A percentile compares a stretch with the other conserved stretches of the same genome.
These are phyloP conservation scores for Drosophila dunni DNA, from an alignment of 1,140 invertebrate genomes.

Conservation along the genomic window DNA sequence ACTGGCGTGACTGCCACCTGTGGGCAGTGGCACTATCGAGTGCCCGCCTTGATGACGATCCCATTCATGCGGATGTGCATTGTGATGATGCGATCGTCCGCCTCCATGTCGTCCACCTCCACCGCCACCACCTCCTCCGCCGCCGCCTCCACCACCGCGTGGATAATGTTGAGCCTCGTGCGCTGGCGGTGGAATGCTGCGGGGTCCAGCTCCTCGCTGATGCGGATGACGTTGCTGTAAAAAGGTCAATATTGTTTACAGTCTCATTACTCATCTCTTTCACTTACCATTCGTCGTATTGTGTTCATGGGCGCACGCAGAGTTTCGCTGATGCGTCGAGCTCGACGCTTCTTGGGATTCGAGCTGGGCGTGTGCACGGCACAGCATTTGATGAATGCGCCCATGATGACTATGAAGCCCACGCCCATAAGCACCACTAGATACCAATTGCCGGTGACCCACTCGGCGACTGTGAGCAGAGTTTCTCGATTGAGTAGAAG, in stretches of 20 bases:
- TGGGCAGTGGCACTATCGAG: conserved; percentile 75
- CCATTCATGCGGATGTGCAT: conserved; percentile 75
- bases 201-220: conserved; percentile 85
- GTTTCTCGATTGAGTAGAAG: conserved; percentile 97
- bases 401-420: conserved; percentile 97
- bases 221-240: conserved; percentile 85
- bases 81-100: conserved; percentile 61
- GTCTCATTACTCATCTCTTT: too few relatives aligned
- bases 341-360: conserved; percentile 96
- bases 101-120: conserved; percentile 46
- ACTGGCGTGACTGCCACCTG: conserved; percentile 67
- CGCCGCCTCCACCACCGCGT: conserved; percentile 41
- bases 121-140: conserved; percentile 23
- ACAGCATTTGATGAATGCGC: conserved; percentile 99
- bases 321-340: conserved; percentile 94
- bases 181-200: conserved; percentile 85
- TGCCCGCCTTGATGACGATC: conserved; percentile 77
- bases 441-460: conserved; percentile 98
- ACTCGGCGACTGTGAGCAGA: conserved; percentile 92
- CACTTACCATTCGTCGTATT: conserved; percentile 88
- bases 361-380: conserved; percentile 99
- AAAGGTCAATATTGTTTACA: neutral
- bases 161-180: conserved; percentile 76
- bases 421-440: conserved; percentile 96
- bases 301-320: conserved; percentile 95